Evolutionary conservation across 2,797 vertebrate genomes (phyloP), one percentile per base, ranked within the genome.

Genomic region (Acanthurus tractus): DNA sequence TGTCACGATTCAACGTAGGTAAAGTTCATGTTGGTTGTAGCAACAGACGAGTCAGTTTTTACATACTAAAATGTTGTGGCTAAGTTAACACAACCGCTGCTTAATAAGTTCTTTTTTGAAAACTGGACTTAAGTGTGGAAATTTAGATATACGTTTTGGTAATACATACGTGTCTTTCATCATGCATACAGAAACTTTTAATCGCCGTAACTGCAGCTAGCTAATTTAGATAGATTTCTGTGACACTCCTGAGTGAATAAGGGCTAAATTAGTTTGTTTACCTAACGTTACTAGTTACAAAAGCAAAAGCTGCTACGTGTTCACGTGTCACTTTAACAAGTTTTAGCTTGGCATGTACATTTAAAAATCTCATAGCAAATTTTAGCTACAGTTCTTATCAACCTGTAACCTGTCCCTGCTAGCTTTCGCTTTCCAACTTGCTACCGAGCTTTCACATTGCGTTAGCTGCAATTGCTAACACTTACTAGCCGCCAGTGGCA

Each of bases 391-490:
- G 4, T 29, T 18, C 12, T 20, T 0, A 8, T 46, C 15, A 1
- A 18, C 34, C 0, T 3, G 22, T 20, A 2, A 3, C 42, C n/a
- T 50, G 17, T 65, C 3, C 46, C 40, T 57, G 0, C 4, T 20
- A 49, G 53, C 29, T 64, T 84, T 79, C 68, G 57, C 0, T 74
- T 82, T 8, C 9, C 63, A 34, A 52, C 55, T 63, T 22, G 62
- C 48, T 29, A 13, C 9, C 22, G 20, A 45, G 20, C 56, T 10
- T 48, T 72, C 8, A 50, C 38, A 44, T 73, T 11, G 38, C 53
- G 74, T 62, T 79, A 65, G 78, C 74, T 69, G 42, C 61, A 71
- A 5, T 71, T 14, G 88, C 89, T 90, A 91, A 79, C 78, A 17
- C 44, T 59, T 48, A 58, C 70, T 86, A 79, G 72, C 83, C 11